Evolutionary conservation across 2,888 invertebrate genomes (phyloP).

Genomic region (Limenitis camilla): DNA sequence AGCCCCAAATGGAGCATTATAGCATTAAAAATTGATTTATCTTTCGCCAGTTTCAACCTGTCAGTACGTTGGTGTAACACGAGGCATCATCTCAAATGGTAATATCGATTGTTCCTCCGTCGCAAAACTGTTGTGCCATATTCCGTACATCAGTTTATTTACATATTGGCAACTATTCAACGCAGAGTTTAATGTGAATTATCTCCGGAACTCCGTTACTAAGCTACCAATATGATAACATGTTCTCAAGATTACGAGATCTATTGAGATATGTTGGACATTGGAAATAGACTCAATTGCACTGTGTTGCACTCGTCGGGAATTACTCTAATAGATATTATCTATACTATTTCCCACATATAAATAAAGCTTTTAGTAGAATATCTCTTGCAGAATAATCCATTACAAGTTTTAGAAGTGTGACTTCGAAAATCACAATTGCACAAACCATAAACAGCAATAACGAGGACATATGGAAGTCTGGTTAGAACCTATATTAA

Average conservation of each 20-base stretch:
- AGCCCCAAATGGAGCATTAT: neutral
- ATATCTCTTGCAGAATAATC: too few relatives aligned
- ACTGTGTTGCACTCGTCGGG: neutral
- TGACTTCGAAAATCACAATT: too few relatives aligned
- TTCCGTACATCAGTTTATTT: constrained; percentile 19
- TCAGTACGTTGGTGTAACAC: neutral
- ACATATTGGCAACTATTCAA: constrained; percentile 28
- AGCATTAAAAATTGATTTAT: neutral
- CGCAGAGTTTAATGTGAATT: constrained; percentile 22
- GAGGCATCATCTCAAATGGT: neutral
- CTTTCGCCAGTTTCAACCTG: too few relatives aligned
- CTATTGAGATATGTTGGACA: constrained; percentile 4
- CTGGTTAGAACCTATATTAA: too few relatives aligned
- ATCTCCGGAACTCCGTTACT: constrained; percentile 12
- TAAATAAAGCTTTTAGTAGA: too few relatives aligned
- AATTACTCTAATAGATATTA: neutral
- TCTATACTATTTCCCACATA: neutral
- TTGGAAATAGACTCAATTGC: constrained; percentile 6
- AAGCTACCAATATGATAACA: constrained; percentile 9
- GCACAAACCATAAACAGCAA: too few relatives aligned
- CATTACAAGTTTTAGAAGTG: too few relatives aligned
- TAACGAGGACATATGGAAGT: too few relatives aligned
- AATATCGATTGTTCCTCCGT: constrained; percentile 13
- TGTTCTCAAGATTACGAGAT: constrained; percentile 3
- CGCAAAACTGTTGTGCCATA: constrained; percentile 11